These are phyloP conservation scores for Atherinosoma microstoma DNA, from an alignment of 2,797 vertebrate species.

Conservation along the genomic window DNA sequence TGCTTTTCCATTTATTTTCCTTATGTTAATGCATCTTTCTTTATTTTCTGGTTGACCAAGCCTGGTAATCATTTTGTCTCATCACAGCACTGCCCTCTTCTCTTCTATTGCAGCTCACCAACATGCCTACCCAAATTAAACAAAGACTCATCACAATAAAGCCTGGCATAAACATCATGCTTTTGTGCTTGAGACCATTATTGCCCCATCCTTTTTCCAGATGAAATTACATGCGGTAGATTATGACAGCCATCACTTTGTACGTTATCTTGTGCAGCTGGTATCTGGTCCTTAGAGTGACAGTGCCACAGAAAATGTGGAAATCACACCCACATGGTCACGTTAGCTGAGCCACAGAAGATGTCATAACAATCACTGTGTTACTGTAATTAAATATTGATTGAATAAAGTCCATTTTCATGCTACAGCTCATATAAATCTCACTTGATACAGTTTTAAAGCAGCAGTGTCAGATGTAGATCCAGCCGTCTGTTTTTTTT, in stretches of 20 bases:
- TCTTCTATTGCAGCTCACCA: conserved; percentile 64
- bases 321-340: conserved; percentile 60
- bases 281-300: conserved; percentile 62
- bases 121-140: conserved; percentile 79
- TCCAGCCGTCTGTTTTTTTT: conserved; percentile 69
- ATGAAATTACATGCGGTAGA: conserved; percentile 70
- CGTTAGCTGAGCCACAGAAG: conserved; percentile 71
- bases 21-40: conserved; percentile 81
- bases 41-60: conserved; percentile 85
- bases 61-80: conserved; percentile 80
- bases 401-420: conserved; percentile 74
- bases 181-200: conserved; percentile 72
- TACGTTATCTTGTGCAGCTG: conserved; percentile 58
- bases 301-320: conserved; percentile 39
- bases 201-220: conserved; percentile 66
- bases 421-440: conserved; percentile 65
- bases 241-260: conserved; percentile 72
- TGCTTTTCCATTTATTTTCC: conserved; percentile 76
- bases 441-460: conserved; percentile 69
- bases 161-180: conserved; percentile 77
- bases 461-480: conserved; percentile 64
- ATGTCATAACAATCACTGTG: conserved; percentile 67
- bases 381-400: conserved; percentile 76
- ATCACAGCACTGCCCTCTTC: conserved; percentile 75
- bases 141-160: conserved; percentile 82